A percentile compares a stretch with the other conserved stretches of the same genome.
Evolutionary conservation across 53 echinoderm and acorn worm species (phyloP).

Genomic region (Holothuria leucospilota): DNA sequence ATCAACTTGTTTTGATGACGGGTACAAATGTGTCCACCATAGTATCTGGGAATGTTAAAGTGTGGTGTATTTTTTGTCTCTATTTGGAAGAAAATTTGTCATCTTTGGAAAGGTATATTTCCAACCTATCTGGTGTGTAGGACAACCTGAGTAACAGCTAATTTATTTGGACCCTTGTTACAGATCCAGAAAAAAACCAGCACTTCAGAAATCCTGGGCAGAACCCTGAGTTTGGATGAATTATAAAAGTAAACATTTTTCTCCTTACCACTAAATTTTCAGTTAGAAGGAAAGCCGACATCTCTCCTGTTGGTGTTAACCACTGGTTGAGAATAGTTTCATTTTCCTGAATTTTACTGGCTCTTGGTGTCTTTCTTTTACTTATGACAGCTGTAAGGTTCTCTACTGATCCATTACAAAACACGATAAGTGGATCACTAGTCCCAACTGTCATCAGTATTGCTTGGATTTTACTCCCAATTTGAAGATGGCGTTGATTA

Average conservation of each 20-base stretch:
- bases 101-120: too few relatives aligned
- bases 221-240: too few relatives aligned
- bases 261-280: neutral
- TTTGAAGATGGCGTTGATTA: neutral
- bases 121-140: too few relatives aligned
- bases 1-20: too few relatives aligned
- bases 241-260: neutral
- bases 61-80: too few relatives aligned
- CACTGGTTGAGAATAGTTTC: constrained; percentile 33
- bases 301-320: neutral
- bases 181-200: too few relatives aligned
- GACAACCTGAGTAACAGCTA: too few relatives aligned
- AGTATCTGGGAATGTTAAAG: too few relatives aligned
- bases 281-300: neutral
- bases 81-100: too few relatives aligned
- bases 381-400: neutral
- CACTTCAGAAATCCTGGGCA: too few relatives aligned
- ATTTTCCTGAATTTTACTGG: neutral
- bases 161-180: too few relatives aligned
- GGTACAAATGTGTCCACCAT: too few relatives aligned
- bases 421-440: neutral
- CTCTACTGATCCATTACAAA: constrained; percentile 15
- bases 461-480: neutral
- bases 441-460: neutral
- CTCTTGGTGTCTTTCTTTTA: constrained; percentile 8